Evolutionary conservation across 2,888 invertebrate species (phyloP).

Genomic region (Caenorhabditis zanzibari): DNA sequence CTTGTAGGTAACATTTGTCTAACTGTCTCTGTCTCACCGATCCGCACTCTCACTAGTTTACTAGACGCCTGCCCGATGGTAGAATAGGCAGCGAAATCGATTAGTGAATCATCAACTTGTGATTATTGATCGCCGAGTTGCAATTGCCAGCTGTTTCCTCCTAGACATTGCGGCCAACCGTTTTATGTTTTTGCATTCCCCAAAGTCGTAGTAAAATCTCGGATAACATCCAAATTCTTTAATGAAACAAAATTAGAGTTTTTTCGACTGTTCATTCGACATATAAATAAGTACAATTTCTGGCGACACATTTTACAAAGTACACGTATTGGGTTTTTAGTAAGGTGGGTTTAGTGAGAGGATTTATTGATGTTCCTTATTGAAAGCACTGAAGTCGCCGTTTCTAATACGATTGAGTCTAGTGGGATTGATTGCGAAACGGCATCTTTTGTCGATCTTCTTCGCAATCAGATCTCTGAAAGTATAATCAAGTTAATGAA

Average conservation of each 20-base stretch:
- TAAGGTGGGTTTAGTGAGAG: not conserved
- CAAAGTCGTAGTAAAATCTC: not conserved
- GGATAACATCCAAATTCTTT: slow-evolving; percentile 7
- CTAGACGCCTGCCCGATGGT: slow-evolving; percentile 23
- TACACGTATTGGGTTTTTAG: not conserved
- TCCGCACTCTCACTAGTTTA: slow-evolving; percentile 26
- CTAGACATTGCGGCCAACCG: not conserved
- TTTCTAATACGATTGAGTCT: slow-evolving; percentile 67
- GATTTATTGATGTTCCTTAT: slow-evolving; percentile 3
- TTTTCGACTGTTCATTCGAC: slow-evolving; percentile 28
- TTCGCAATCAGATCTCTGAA: slow-evolving; percentile 59
- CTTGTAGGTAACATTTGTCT: slow-evolving; percentile 58
- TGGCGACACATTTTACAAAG: not conserved
- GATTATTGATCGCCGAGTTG: slow-evolving; percentile 24
- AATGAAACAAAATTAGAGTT: not conserved
- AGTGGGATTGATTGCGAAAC: slow-evolving; percentile 61
- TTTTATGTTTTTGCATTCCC: not conserved
- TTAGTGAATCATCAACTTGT: slow-evolving; percentile 42
- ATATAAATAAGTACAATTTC: slow-evolving; percentile 13
- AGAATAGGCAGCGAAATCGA: slow-evolving; percentile 36
- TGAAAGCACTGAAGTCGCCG: slow-evolving; percentile 66
- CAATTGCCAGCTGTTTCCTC: slow-evolving; percentile 32
- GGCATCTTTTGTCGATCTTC: slow-evolving; percentile 69
- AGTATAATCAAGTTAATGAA: not conserved
- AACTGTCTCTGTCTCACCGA: slow-evolving; percentile 39